Percentiles rank a stretch among this genome's conserved stretches.
Conservation (phyloP, 2,113 vertebrate species). For the Phasianus colchicus region DNA sequence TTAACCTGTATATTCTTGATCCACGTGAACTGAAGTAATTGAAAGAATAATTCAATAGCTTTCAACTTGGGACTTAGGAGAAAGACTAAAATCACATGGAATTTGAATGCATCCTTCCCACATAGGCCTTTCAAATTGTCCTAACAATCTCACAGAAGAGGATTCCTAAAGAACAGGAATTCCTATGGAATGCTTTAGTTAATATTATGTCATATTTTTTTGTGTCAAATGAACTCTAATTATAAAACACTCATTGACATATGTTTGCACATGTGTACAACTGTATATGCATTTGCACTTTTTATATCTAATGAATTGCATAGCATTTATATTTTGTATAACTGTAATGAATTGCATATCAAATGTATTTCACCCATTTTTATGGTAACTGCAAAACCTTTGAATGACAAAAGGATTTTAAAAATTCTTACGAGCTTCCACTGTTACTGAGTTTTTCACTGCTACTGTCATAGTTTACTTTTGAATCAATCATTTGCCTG, state of each 20-base stretch:
- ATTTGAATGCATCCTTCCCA: background rate
- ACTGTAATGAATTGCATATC: background rate
- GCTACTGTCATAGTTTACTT: background rate
- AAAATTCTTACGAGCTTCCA: background rate
- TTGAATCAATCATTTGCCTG: constrained; percentile 23
- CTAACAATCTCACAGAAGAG: background rate
- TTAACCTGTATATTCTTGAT: background rate
- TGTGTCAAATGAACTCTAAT: background rate
- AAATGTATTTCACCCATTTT: background rate
- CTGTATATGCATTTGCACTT: background rate
- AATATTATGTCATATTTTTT: background rate
- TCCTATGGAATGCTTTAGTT: background rate
- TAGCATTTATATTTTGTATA: too few species aligned
- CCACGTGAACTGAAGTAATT: background rate
- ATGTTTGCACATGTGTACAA: fast-evolving
- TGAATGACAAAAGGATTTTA: background rate
- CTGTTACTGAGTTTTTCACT: background rate
- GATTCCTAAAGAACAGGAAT: background rate
- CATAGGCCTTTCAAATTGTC: background rate
- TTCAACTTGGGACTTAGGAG: background rate
- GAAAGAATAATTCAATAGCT: background rate
- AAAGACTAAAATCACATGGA: background rate
- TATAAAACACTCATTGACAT: background rate
- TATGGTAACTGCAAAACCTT: background rate
- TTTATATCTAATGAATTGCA: background rate